These are phyloP conservation scores for Perca fluviatilis DNA, from an alignment of 2,113 vertebrate species.

Conservation along the genomic window DNA sequence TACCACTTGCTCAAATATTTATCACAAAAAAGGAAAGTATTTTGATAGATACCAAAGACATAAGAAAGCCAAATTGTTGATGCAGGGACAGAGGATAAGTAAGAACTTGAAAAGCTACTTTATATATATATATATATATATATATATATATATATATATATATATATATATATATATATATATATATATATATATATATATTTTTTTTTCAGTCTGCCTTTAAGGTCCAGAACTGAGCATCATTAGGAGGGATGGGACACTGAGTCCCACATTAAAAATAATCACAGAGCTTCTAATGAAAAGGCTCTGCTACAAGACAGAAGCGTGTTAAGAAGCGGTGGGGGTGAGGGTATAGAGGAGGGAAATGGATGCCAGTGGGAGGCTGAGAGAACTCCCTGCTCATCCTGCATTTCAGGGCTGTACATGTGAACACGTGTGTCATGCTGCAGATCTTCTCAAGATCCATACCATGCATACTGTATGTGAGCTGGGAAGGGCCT, in stretches of 20 bases:
- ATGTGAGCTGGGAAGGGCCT: background rate
- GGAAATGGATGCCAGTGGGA: background rate
- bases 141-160: too few relatives aligned
- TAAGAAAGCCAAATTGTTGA: background rate
- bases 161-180: too few relatives aligned
- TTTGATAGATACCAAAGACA: background rate
- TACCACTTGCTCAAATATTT: background rate
- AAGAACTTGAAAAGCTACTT: constrained; percentile 19
- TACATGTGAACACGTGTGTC: background rate
- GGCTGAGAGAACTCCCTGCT: background rate
- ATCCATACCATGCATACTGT: background rate
- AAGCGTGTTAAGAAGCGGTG: background rate
- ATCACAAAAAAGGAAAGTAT: background rate
- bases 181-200: too few relatives aligned
- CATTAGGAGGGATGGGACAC: constrained; percentile 39
- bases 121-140: too few relatives aligned
- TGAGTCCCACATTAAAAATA: constrained; percentile 45
- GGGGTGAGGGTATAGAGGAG: background rate
- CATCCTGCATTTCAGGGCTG: background rate
- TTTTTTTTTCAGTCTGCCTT: background rate
- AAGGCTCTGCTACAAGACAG: constrained; percentile 29
- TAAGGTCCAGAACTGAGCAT: constrained; percentile 23
- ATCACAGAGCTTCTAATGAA: constrained; percentile 56
- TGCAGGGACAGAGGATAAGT: background rate
- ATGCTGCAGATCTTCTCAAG: constrained; percentile 2